Percentiles rank a stretch among this genome's conserved stretches.
These are phyloP conservation scores for Origma solitaria DNA, from an alignment of 2,113 vertebrate species.

Conservation along the genomic window DNA sequence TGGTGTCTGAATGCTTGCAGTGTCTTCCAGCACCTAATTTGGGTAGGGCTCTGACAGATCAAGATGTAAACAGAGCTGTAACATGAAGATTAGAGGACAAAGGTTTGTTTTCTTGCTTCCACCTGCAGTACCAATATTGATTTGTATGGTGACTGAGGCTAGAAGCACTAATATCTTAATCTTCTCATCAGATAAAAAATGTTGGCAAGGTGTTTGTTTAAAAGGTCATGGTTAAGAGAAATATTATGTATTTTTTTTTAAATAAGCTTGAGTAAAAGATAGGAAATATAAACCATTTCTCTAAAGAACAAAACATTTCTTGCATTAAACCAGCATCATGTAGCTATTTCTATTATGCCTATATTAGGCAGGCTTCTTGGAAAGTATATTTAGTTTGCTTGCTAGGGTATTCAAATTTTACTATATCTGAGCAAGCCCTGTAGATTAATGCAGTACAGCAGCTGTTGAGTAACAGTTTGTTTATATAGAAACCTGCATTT, in stretches of 20 bases:
- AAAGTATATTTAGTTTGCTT: background rate
- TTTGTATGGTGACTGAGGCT: background rate
- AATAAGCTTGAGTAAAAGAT: background rate
- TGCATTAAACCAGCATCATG: background rate
- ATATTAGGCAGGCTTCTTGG: background rate
- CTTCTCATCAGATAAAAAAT: background rate
- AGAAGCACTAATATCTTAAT: background rate
- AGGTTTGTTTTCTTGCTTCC: background rate
- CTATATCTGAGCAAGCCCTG: background rate
- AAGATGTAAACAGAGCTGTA: background rate
- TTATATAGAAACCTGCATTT: background rate
- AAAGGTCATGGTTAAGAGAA: background rate
- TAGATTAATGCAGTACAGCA: background rate
- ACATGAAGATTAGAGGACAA: background rate
- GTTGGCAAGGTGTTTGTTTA: background rate
- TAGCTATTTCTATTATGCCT: background rate
- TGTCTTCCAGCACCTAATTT: background rate
- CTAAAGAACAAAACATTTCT: background rate
- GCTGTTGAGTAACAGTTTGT: background rate
- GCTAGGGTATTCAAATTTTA: background rate
- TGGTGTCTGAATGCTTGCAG: fast-evolving
- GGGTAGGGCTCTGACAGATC: background rate
- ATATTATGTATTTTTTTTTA: background rate
- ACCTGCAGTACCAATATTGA: background rate
- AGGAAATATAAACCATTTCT: background rate